Conservation (phyloP, 1,140 invertebrate genomes). For the Drosophila rufa region DNA sequence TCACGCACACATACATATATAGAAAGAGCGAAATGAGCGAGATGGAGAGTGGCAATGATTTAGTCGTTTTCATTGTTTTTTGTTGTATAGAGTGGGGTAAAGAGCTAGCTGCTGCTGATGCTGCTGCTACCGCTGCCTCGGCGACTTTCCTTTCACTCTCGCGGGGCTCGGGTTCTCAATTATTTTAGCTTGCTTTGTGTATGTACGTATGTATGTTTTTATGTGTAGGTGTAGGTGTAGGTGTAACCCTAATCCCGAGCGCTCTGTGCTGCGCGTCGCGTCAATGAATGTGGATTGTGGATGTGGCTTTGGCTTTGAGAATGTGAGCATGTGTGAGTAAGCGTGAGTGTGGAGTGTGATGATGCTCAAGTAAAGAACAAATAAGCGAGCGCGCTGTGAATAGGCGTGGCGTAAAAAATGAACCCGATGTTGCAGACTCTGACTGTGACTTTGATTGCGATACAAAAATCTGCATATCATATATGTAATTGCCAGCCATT, state of each 20-base stretch:
- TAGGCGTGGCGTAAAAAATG: conserved; percentile 67
- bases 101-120: conserved; percentile 26
- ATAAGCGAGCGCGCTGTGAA: conserved; percentile 36
- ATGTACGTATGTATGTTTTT: background rate
- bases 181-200: conserved; percentile 36
- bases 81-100: conserved; percentile 43
- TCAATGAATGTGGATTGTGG: conserved; percentile 40
- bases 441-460: conserved; percentile 33
- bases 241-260: conserved; percentile 41
- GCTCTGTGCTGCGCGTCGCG: conserved; percentile 27
- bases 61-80: conserved; percentile 68
- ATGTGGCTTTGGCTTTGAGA: conserved; percentile 10
- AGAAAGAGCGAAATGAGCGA: conserved; percentile 45
- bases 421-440: conserved; percentile 22
- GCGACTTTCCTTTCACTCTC: conserved; percentile 61
- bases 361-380: conserved; percentile 38
- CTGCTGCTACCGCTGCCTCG: conserved; percentile 24
- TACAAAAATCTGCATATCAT: conserved; percentile 64
- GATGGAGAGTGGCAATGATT: conserved; percentile 73
- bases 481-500: conserved; percentile 43
- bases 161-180: conserved; percentile 44
- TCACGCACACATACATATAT: background rate
- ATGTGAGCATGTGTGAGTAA: background rate
- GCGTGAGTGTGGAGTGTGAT: conserved; percentile 10
- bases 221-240: conserved; percentile 1